phyloP scores from a whole-genome alignment of 2,113 vertebrate species.

The Emydura subglobosa region DNA sequence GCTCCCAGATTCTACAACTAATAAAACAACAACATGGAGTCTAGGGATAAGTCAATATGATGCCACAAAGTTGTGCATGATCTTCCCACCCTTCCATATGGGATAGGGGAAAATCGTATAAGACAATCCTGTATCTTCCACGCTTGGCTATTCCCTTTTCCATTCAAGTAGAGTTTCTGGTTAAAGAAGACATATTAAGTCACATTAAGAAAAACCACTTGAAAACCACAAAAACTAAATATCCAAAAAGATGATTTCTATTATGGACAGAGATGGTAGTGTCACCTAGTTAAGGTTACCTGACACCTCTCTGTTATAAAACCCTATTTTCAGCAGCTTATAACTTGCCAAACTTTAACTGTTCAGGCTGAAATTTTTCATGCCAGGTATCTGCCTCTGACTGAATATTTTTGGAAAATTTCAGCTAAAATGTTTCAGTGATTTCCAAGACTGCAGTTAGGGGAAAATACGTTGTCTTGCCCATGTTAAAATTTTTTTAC shows the following conservation, averaged over 20 bases:
- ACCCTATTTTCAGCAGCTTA: conserved; percentile 24
- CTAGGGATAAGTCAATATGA: not conserved
- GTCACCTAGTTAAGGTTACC: conserved; percentile 11
- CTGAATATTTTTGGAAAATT: not conserved
- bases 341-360: not conserved
- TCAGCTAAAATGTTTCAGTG: not conserved
- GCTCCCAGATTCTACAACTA: not conserved
- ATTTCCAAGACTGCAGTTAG: not conserved
- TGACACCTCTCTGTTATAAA: conserved; percentile 17
- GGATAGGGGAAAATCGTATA: not conserved
- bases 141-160: not conserved
- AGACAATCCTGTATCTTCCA: not conserved
- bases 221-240: not conserved
- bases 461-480: not conserved
- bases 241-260: conserved; percentile 27
- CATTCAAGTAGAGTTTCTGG: not conserved
- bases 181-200: not conserved
- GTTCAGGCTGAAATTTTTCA: conserved; percentile 18
- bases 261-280: conserved; percentile 36
- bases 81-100: not conserved
- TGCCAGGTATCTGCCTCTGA: not conserved
- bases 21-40: not conserved
- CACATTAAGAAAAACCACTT: not conserved
- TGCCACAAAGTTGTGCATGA: not conserved
- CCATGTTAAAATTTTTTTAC: not conserved